Conservation (phyloP, 2,888 invertebrate species). For the Eristalis pertinax region DNA sequence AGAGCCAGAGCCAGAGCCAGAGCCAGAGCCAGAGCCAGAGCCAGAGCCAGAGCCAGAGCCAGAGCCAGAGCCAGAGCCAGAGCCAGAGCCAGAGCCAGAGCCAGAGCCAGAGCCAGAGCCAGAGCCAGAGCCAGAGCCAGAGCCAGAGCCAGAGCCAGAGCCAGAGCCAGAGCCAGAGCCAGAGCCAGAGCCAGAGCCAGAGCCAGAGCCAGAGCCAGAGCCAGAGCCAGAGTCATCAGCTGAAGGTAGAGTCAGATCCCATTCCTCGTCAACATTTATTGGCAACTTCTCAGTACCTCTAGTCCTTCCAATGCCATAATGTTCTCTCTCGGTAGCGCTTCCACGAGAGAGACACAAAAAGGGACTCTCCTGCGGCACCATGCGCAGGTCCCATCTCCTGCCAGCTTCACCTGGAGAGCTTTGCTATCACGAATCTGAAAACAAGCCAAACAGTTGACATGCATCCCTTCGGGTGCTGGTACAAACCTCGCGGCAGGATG, state of each 20-base stretch:
- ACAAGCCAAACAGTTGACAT: constrained; percentile 27
- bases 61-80: neutral
- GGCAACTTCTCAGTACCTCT: neutral
- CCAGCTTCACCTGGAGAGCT: neutral
- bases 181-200: neutral
- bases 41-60: neutral
- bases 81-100: neutral
- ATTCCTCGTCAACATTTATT: neutral
- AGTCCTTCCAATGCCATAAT: constrained; percentile 40
- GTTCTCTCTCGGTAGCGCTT: neutral
- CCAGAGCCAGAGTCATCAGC: neutral
- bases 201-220: neutral
- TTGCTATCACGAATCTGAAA: constrained; percentile 24
- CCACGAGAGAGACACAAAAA: neutral
- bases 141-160: neutral
- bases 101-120: neutral
- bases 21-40: neutral
- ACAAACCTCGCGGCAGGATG: neutral
- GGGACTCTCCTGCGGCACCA: constrained; percentile 1
- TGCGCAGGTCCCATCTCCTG: constrained; percentile 22
- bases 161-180: too few relatives aligned
- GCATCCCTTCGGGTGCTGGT: neutral
- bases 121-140: neutral
- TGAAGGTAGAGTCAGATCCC: too few relatives aligned
- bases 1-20: neutral